Evolutionary conservation across 2,888 invertebrate species (phyloP).

Genomic region (Callyntrura sp.): DNA sequence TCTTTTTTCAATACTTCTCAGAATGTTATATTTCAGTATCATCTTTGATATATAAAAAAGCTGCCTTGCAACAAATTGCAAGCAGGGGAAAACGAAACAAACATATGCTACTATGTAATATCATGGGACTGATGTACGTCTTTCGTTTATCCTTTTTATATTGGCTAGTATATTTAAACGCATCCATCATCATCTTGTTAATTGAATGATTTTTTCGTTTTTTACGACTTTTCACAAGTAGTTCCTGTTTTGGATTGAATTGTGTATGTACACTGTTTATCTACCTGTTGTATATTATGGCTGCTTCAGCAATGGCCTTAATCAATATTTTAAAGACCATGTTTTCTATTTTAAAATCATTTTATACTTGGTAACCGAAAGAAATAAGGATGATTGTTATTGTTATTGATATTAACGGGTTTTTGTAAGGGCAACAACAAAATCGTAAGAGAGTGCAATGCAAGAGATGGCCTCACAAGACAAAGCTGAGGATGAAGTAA

Average conservation of each 20-base stretch:
- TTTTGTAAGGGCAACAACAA: constrained; percentile 15
- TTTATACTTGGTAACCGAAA: neutral
- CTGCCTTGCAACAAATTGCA: constrained; percentile 20
- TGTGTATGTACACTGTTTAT: constrained; percentile 7
- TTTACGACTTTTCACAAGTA: constrained; percentile 20
- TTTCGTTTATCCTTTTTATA: constrained; percentile 1
- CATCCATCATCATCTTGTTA: constrained; percentile 45
- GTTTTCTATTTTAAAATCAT: neutral
- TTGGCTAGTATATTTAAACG: constrained; percentile 36
- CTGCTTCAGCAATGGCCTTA: constrained; percentile 66
- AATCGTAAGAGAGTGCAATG: constrained; percentile 47
- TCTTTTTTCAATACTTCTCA: neutral
- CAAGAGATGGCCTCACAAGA: constrained; percentile 76
- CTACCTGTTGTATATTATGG: constrained; percentile 46
- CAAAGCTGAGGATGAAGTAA: constrained; percentile 73
- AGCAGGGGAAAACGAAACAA: constrained; percentile 2
- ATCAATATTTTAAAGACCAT: constrained; percentile 6
- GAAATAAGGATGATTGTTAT: constrained; percentile 34
- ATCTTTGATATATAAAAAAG: neutral
- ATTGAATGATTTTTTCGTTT: constrained; percentile 42
- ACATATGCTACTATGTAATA: neutral
- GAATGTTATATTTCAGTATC: neutral
- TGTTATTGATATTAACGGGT: constrained; percentile 55
- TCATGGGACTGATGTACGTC: constrained; percentile 37
- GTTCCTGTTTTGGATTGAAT: constrained; percentile 34